These are phyloP conservation scores for Drosophila albomicans DNA, from an alignment of 1,140 invertebrate genomes.

Conservation along the genomic window DNA sequence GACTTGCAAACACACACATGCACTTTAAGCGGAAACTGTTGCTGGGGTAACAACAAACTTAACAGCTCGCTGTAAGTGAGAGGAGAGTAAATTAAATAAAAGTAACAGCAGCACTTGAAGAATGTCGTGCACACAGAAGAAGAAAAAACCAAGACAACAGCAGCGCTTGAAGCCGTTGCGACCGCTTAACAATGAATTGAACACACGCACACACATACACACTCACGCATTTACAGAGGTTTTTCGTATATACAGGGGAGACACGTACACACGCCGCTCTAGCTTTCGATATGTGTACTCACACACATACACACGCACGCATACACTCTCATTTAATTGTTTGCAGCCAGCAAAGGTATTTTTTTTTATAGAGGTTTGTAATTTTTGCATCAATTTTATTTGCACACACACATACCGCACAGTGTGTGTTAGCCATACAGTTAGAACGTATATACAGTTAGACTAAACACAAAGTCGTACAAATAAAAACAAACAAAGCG, in stretches of 20 bases:
- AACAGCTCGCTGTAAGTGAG: slow-evolving; percentile 14
- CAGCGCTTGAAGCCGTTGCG: slow-evolving; percentile 32
- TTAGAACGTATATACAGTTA: slow-evolving; percentile 18
- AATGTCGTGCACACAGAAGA: slow-evolving; percentile 39
- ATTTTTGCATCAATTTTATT: slow-evolving; percentile 38
- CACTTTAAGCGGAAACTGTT: slow-evolving; percentile 34
- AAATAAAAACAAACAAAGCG: slow-evolving; percentile 36
- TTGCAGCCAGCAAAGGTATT: slow-evolving; percentile 65
- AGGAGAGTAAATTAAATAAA: slow-evolving; percentile 46
- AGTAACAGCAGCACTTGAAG: slow-evolving; percentile 36
- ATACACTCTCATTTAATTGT: slow-evolving; percentile 54
- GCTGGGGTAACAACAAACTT: slow-evolving; percentile 16
- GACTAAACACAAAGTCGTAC: slow-evolving; percentile 34
- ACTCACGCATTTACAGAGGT: slow-evolving; percentile 8
- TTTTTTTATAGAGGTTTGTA: slow-evolving; percentile 27
- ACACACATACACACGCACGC: slow-evolving; percentile 19
- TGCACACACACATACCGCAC: slow-evolving; percentile 32
- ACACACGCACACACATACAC: slow-evolving; percentile 26
- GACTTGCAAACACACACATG: background rate
- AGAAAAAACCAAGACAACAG: slow-evolving; percentile 20
- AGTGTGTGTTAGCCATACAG: slow-evolving; percentile 15
- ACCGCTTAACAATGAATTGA: slow-evolving; percentile 57
- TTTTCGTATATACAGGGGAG: slow-evolving; percentile 27
- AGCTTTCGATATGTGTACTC: slow-evolving; percentile 35
- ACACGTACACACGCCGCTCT: slow-evolving; percentile 54